A percentile compares a stretch with the other conserved stretches of the same genome.
Evolutionary conservation across 2,888 invertebrate genomes (phyloP).

Genomic region (Trypoxylon attenuatum): DNA sequence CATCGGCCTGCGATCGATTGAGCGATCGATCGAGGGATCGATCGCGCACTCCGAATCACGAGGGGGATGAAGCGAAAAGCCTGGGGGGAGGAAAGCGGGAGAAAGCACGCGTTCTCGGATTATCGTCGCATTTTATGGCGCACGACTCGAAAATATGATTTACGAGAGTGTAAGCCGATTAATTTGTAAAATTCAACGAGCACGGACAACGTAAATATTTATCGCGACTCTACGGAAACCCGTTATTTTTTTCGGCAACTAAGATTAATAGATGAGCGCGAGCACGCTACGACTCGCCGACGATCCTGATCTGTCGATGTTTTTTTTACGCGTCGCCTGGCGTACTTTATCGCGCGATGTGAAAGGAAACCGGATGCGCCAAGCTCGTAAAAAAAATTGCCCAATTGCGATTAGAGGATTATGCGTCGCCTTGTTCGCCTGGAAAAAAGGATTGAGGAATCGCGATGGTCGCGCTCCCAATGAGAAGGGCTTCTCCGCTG

Average conservation of each 20-base stretch:
- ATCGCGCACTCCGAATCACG: too few relatives aligned
- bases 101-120: constrained; percentile 26
- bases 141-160: constrained; percentile 48
- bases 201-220: constrained; percentile 35
- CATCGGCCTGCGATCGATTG: too few relatives aligned
- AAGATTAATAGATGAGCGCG: constrained; percentile 47
- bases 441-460: too few relatives aligned
- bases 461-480: too few relatives aligned
- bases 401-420: too few relatives aligned
- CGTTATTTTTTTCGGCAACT: constrained; percentile 20
- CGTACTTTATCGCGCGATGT: background rate
- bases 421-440: too few relatives aligned
- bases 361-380: background rate
- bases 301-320: constrained; percentile 15
- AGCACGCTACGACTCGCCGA: background rate
- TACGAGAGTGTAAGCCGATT: constrained; percentile 48
- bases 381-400: too few relatives aligned
- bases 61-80: too few relatives aligned
- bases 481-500: too few relatives aligned
- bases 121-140: constrained; percentile 28
- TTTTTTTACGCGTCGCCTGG: too few relatives aligned
- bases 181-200: constrained; percentile 46
- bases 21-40: too few relatives aligned
- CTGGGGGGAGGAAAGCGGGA: background rate
- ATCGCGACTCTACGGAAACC: constrained; percentile 23